Conservation (phyloP, 2,113 vertebrate genomes). For the Sitta europaea region DNA sequence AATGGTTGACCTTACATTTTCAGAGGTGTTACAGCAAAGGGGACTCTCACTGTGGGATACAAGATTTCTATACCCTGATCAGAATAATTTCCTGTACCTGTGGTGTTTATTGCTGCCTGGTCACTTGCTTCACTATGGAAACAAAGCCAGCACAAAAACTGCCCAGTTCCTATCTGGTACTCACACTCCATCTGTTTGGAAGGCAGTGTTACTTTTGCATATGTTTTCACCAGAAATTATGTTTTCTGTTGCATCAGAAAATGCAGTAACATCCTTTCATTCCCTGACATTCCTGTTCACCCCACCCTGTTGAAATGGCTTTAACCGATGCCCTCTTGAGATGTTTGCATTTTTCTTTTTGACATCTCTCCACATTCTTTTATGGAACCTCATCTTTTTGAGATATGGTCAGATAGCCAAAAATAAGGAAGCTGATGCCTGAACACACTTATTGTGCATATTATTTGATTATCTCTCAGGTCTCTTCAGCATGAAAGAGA, state of each 20-base stretch:
- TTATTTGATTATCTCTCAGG: neutral
- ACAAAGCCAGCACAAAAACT: neutral
- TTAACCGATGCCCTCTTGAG: neutral
- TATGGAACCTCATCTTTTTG: neutral
- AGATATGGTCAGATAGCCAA: neutral
- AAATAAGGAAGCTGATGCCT: neutral
- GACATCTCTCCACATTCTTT: neutral
- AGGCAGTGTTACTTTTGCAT: neutral
- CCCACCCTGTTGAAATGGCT: neutral
- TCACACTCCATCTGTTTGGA: neutral
- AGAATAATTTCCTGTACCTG: neutral
- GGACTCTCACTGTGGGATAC: neutral
- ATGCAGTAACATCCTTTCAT: neutral
- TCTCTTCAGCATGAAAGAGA: neutral
- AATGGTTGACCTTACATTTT: neutral
- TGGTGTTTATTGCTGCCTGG: neutral
- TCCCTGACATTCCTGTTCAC: neutral
- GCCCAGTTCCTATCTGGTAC: neutral
- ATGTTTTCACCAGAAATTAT: neutral
- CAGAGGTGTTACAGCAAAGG: neutral
- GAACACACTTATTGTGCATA: neutral
- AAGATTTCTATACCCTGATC: neutral
- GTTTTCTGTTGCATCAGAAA: neutral
- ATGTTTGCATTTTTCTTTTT: neutral
- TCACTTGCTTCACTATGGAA: neutral